These are phyloP conservation scores for Pogona vitticeps DNA, from an alignment of 2,113 vertebrate species.

Conservation along the genomic window DNA sequence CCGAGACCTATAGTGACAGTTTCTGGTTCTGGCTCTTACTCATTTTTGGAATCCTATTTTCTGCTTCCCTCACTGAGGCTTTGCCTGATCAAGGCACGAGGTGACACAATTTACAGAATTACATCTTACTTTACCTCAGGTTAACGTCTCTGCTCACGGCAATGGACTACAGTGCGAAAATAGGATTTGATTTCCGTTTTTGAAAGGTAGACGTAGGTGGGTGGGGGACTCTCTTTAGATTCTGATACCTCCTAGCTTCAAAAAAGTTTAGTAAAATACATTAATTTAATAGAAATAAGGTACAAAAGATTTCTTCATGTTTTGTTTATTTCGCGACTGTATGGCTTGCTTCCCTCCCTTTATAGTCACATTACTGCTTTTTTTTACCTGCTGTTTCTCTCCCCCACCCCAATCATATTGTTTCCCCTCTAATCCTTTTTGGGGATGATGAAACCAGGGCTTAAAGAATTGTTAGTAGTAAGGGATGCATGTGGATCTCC, in stretches of 20 bases:
- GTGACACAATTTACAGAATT: conserved; percentile 13
- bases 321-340: neutral
- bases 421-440: neutral
- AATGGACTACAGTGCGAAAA: neutral
- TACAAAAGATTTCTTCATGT: neutral
- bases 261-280: neutral
- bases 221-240: neutral
- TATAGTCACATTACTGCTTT: neutral
- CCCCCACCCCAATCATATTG: neutral
- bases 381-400: neutral
- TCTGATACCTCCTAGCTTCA: neutral
- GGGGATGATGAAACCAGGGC: neutral
- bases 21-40: neutral
- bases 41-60: conserved; percentile 9
- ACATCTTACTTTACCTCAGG: neutral
- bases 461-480: neutral
- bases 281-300: neutral
- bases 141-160: neutral
- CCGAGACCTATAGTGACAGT: neutral
- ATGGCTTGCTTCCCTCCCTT: neutral
- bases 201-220: neutral
- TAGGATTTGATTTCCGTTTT: conserved; percentile 4
- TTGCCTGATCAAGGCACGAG: neutral
- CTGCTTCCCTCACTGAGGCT: neutral
- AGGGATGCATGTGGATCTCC: neutral